These are phyloP conservation scores for Blastobasis adustella DNA, from an alignment of 2,888 invertebrate genomes.

Conservation along the genomic window DNA sequence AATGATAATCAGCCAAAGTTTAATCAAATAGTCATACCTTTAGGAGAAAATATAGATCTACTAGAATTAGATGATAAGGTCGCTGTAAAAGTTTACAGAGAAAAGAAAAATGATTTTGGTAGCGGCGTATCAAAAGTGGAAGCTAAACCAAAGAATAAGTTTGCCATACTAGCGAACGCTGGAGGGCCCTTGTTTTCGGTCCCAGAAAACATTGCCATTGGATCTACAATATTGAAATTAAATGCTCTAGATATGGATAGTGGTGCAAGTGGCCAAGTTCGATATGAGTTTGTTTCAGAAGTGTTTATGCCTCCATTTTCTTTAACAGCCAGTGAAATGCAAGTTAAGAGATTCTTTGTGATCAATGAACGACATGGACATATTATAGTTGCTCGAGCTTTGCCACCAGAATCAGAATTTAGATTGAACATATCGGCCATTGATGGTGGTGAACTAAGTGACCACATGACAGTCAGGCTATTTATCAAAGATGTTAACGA, in stretches of 20 bases:
- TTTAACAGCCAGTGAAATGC: slow-evolving; percentile 51
- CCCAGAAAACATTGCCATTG: slow-evolving; percentile 82
- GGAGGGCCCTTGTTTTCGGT: slow-evolving; percentile 78
- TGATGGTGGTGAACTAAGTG: slow-evolving; percentile 84
- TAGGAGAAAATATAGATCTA: slow-evolving; percentile 79
- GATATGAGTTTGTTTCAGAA: slow-evolving; percentile 82
- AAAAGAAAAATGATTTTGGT: slow-evolving; percentile 42
- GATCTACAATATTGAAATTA: slow-evolving; percentile 80
- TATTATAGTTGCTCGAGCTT: slow-evolving; percentile 79
- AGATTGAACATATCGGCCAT: slow-evolving; percentile 83
- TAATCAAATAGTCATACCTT: slow-evolving; percentile 80
- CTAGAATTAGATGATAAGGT: slow-evolving; percentile 76
- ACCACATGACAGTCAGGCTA: slow-evolving; percentile 81
- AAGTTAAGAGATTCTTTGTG: slow-evolving; percentile 80
- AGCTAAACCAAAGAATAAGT: slow-evolving; percentile 54
- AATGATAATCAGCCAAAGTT: slow-evolving; percentile 88
- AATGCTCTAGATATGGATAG: slow-evolving; percentile 83
- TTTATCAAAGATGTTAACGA: slow-evolving; percentile 87
- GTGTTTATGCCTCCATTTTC: slow-evolving; percentile 75
- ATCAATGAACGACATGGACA: slow-evolving; percentile 86
- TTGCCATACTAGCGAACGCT: slow-evolving; percentile 39
- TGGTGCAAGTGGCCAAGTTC: slow-evolving; percentile 80
- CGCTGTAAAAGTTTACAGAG: slow-evolving; percentile 58
- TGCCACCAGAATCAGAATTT: slow-evolving; percentile 85
- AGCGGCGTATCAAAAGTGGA: slow-evolving; percentile 41